phyloP scores from a whole-genome alignment of 2,797 vertebrate species.

The Myiotriccus ornatus region DNA sequence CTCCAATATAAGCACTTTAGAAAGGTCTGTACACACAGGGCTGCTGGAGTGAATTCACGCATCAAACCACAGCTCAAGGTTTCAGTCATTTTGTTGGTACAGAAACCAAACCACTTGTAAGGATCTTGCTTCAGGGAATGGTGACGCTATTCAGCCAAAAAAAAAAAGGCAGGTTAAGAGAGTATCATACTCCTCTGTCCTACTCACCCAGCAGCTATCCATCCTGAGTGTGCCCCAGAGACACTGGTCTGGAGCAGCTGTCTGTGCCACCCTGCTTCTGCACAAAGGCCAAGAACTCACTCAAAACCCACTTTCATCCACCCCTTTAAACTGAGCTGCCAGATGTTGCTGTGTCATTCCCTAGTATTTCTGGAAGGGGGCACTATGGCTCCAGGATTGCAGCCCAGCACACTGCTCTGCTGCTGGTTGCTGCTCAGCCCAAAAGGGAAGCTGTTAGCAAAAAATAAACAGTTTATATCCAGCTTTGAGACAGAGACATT shows the following conservation, averaged over 20 bases:
- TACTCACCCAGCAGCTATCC: not conserved
- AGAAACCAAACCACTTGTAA: not conserved
- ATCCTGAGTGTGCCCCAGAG: not conserved
- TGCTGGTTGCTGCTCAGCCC: slow-evolving; percentile 31
- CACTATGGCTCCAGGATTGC: slow-evolving; percentile 58
- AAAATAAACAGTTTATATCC: slow-evolving; percentile 68
- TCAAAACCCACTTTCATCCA: not conserved
- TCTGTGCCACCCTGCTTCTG: not conserved
- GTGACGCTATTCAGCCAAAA: not conserved
- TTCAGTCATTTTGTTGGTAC: not conserved
- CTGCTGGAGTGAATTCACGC: not conserved
- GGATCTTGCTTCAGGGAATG: not conserved
- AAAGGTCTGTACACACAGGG: not conserved
- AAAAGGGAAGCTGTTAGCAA: slow-evolving; percentile 58
- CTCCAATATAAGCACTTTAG: not conserved
- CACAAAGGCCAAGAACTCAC: not conserved
- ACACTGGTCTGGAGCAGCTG: not conserved
- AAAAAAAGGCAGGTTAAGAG: not conserved
- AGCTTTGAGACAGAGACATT: slow-evolving; percentile 33
- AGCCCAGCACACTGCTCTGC: not conserved
- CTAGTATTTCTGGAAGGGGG: slow-evolving; percentile 51
- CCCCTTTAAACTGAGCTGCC: not conserved
- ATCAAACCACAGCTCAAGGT: not conserved
- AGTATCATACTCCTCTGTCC: not conserved
- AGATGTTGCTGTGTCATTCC: not conserved